A percentile compares a stretch with the other conserved stretches of the same genome.
phyloP scores from a whole-genome alignment of 2,113 vertebrate genomes.

The Phrynosoma blainvillii region DNA sequence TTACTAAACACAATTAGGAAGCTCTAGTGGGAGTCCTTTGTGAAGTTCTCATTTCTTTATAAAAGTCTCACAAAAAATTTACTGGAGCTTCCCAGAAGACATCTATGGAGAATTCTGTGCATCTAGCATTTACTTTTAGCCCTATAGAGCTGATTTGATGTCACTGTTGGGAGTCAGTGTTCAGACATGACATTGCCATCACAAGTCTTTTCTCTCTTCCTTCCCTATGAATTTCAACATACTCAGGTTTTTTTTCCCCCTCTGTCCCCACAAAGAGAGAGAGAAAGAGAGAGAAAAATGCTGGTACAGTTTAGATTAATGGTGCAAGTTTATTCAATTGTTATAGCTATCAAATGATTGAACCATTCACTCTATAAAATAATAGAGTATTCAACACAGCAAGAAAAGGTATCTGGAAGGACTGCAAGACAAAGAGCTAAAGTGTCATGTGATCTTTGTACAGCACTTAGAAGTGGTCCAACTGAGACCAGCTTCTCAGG shows the following conservation, averaged over 20 bases:
- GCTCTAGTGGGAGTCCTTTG: slow-evolving; percentile 3
- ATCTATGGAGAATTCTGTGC: fast-evolving
- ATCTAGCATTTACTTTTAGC: slow-evolving; percentile 5
- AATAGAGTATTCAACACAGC: not conserved
- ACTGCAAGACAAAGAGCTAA: not conserved
- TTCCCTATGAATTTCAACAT: not conserved
- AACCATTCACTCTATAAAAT: not conserved
- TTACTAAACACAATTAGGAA: not conserved
- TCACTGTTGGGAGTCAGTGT: fast-evolving
- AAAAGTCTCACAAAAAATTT: not conserved
- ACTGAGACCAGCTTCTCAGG: not conserved
- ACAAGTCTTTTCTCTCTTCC: fast-evolving
- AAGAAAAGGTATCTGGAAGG: slow-evolving; percentile 4
- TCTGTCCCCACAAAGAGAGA: not conserved
- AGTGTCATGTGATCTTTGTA: not conserved
- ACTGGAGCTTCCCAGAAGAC: not conserved
- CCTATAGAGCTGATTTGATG: slow-evolving; percentile 18
- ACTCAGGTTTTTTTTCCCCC: not conserved
- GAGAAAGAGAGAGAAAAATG: not conserved
- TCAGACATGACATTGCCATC: fast-evolving
- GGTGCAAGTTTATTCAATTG: not conserved
- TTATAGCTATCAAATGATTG: not conserved
- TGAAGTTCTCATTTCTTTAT: not conserved
- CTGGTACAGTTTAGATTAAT: not conserved
- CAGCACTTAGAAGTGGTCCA: not conserved